phyloP scores from a whole-genome alignment of 2,797 vertebrate species.

The Phoebastria nigripes region DNA sequence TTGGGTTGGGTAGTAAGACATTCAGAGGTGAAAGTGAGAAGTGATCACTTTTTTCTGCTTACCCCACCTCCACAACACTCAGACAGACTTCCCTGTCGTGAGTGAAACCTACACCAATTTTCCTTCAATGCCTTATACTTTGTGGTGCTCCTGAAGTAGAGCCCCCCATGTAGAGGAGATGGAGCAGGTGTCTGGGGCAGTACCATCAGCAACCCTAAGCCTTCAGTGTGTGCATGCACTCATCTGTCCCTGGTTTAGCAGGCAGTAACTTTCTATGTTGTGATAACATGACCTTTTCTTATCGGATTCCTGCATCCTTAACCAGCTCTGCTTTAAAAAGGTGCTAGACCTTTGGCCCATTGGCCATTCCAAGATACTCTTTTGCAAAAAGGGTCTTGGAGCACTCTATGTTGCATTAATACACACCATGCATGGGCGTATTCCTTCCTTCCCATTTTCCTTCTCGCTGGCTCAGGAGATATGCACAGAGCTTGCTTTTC shows the following conservation, averaged over 20 bases:
- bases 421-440: not conserved
- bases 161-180: not conserved
- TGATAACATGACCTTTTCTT: not conserved
- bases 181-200: not conserved
- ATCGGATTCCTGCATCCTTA: not conserved
- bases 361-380: not conserved
- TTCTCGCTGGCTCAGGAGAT: not conserved
- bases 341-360: not conserved
- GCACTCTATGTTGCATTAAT: not conserved
- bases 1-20: not conserved
- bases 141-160: not conserved
- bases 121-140: not conserved
- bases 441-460: not conserved
- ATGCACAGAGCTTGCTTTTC: not conserved
- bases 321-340: not conserved
- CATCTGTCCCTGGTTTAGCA: not conserved
- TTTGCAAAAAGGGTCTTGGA: not conserved
- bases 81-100: rapidly evolving
- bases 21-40: not conserved
- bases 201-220: not conserved
- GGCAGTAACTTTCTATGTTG: not conserved
- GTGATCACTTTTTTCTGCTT: not conserved
- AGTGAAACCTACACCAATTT: not conserved
- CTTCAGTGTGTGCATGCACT: not conserved
- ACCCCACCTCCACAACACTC: not conserved